These are phyloP conservation scores for Catamblyrhynchus diadema DNA, from an alignment of 2,797 vertebrate species.

Conservation along the genomic window DNA sequence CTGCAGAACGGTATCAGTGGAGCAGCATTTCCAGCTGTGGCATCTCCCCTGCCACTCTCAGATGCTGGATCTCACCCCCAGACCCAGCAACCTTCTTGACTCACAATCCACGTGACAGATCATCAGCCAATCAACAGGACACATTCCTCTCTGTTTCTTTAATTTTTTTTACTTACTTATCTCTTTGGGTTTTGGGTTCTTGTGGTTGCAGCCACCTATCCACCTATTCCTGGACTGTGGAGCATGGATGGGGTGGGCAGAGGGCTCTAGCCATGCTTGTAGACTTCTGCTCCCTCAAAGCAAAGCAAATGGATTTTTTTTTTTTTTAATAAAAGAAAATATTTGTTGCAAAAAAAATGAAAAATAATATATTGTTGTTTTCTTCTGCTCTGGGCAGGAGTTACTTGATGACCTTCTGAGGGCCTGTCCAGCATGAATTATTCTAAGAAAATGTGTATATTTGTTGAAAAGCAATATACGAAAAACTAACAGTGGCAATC, in stretches of 20 bases:
- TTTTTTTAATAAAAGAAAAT: neutral
- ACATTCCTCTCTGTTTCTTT: neutral
- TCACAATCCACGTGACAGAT: neutral
- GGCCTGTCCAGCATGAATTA: neutral
- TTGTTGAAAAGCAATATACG: constrained; percentile 7
- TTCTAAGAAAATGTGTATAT: neutral
- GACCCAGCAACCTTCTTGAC: neutral
- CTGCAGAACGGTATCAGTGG: neutral
- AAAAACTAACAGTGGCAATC: neutral
- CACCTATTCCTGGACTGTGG: neutral
- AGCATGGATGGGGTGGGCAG: neutral
- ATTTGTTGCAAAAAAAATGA: neutral
- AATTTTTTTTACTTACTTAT: neutral
- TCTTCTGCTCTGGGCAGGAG: neutral
- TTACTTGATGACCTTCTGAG: neutral
- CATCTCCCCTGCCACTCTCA: neutral
- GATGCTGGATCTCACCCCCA: neutral
- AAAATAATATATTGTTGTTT: neutral
- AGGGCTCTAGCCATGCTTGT: neutral
- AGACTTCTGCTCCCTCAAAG: neutral
- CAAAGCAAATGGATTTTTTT: neutral
- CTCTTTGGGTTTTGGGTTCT: neutral
- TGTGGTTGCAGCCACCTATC: neutral
- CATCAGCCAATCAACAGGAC: neutral
- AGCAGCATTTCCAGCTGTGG: neutral